These are phyloP conservation scores for Heliconius nattereri DNA, from an alignment of 1,140 invertebrate species.

Conservation along the genomic window DNA sequence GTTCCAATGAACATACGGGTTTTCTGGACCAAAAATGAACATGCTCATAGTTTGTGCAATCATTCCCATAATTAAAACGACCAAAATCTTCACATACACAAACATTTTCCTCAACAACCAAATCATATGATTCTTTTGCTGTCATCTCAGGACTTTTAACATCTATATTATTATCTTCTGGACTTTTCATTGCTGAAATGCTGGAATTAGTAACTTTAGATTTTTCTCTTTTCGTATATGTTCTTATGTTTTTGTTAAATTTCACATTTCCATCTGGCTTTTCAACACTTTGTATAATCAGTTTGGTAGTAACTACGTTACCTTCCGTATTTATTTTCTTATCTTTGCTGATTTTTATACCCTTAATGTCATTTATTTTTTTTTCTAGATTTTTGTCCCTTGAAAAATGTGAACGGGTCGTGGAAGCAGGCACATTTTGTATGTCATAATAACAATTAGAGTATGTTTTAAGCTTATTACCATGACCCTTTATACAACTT, in stretches of 20 bases:
- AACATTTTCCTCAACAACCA: constrained; percentile 40
- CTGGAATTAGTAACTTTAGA: constrained; percentile 16
- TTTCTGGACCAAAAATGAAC: constrained; percentile 54
- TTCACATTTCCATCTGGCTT: constrained; percentile 68
- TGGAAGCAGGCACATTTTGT: background rate
- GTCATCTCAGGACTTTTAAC: background rate
- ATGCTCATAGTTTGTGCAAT: constrained; percentile 53
- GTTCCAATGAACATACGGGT: constrained; percentile 39
- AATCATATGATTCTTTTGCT: background rate
- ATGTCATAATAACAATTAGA: background rate
- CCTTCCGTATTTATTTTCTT: constrained; percentile 30
- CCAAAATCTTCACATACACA: constrained; percentile 71
- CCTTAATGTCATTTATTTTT: background rate
- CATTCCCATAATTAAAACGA: constrained; percentile 45
- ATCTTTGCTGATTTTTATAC: background rate
- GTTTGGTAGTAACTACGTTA: constrained; percentile 54
- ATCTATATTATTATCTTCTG: background rate
- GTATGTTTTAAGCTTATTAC: background rate
- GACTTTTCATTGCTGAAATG: background rate
- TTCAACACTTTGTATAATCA: constrained; percentile 73
- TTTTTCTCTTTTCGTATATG: constrained; percentile 39
- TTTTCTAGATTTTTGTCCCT: background rate
- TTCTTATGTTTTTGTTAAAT: constrained; percentile 23
- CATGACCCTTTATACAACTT: background rate
- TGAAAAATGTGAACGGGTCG: background rate